Conservation (phyloP, 1,140 invertebrate species). For the Saccostrea glomerata region DNA sequence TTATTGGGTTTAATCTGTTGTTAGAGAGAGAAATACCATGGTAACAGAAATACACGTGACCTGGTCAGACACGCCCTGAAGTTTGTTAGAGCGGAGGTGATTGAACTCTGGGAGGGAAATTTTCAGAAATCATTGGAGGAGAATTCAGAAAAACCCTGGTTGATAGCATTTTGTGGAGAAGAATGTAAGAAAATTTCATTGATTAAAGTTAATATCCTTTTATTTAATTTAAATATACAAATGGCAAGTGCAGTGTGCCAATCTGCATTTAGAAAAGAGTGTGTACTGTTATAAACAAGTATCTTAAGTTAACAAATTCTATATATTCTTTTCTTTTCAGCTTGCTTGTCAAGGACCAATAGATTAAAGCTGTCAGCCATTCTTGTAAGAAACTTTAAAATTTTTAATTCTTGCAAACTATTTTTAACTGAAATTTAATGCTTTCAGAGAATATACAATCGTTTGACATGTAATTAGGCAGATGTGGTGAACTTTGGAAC, state of each 20-base stretch:
- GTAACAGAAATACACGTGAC: constrained; percentile 74
- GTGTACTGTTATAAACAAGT: neutral
- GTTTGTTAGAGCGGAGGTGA: constrained; percentile 71
- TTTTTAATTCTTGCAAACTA: neutral
- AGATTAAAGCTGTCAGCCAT: constrained; percentile 83
- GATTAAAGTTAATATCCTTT: neutral
- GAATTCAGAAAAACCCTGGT: constrained; percentile 76
- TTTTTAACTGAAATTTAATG: neutral
- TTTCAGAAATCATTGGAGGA: constrained; percentile 64
- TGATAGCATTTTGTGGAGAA: constrained; percentile 80
- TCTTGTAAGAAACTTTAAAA: constrained; percentile 80
- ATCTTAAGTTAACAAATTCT: neutral
- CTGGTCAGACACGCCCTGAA: constrained; percentile 79
- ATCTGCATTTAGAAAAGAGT: neutral
- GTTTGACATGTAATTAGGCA: constrained; percentile 73
- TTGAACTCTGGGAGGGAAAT: constrained; percentile 72
- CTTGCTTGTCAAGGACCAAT: constrained; percentile 82
- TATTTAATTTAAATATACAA: neutral
- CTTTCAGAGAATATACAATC: neutral
- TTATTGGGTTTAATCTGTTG: neutral
- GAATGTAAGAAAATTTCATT: constrained; percentile 57
- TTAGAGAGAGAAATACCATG: constrained; percentile 79
- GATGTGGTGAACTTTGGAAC: constrained; percentile 82
- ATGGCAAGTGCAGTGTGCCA: neutral
- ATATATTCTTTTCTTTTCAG: constrained; percentile 58